Conservation (phyloP, 2,888 invertebrate genomes). For the Vanessa cardui region DNA sequence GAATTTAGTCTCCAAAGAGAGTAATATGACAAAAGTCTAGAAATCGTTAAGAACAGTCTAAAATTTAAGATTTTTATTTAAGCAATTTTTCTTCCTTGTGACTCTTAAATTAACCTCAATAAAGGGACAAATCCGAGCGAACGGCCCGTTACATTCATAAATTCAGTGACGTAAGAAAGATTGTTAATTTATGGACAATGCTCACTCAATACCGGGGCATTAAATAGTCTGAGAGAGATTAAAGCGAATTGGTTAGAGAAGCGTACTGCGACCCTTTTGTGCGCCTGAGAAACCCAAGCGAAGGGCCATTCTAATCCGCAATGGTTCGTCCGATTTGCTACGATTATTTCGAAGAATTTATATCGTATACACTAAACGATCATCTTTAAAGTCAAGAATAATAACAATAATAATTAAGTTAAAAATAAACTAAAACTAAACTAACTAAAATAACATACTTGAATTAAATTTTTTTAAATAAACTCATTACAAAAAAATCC, state of each 20-base stretch:
- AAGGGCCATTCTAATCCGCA: too few relatives aligned
- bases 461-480: too few relatives aligned
- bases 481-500: too few relatives aligned
- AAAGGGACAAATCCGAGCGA: slow-evolving; percentile 3
- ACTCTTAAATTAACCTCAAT: slow-evolving; percentile 5
- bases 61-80: neutral
- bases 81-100: neutral
- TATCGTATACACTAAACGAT: too few relatives aligned
- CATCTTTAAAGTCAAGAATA: too few relatives aligned
- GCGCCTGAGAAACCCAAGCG: neutral
- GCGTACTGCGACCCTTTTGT: slow-evolving; percentile 13
- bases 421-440: too few relatives aligned
- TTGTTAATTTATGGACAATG: slow-evolving; percentile 28
- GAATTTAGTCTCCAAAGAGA: too few relatives aligned
- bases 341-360: too few relatives aligned
- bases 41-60: neutral
- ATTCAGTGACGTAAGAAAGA: slow-evolving; percentile 16
- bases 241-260: slow-evolving; percentile 21
- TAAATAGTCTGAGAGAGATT: slow-evolving; percentile 17
- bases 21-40: neutral
- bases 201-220: slow-evolving; percentile 16
- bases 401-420: too few relatives aligned
- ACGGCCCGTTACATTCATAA: slow-evolving; percentile 14
- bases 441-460: too few relatives aligned
- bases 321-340: too few relatives aligned